Conservation (phyloP, 2,888 invertebrate genomes). For the Andrena flavipes region DNA sequence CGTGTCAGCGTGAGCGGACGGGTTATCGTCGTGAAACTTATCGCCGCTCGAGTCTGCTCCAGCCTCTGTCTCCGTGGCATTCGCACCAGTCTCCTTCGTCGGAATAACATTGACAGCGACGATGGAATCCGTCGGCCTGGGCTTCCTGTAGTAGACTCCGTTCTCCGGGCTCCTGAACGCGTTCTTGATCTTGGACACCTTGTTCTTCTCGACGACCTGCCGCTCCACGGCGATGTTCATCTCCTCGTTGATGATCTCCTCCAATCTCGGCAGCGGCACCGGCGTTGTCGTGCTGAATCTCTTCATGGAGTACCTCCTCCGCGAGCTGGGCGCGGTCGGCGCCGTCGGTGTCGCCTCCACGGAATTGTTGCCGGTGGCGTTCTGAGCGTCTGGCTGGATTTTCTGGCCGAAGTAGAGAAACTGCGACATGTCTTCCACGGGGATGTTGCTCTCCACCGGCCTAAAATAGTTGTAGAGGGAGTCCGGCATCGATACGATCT, state of each 20-base stretch:
- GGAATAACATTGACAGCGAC: slow-evolving; percentile 77
- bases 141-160: slow-evolving; percentile 74
- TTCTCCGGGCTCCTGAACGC: slow-evolving; percentile 70
- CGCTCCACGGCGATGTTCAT: slow-evolving; percentile 79
- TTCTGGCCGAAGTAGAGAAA: slow-evolving; percentile 91
- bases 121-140: slow-evolving; percentile 74
- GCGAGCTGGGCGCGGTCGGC: slow-evolving; percentile 67
- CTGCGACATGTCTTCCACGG: slow-evolving; percentile 89
- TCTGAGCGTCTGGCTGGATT: slow-evolving; percentile 82
- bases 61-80: slow-evolving; percentile 48
- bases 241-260: slow-evolving; percentile 81
- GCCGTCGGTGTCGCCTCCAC: slow-evolving; percentile 74
- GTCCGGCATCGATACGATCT: slow-evolving; percentile 87
- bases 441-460: slow-evolving; percentile 88
- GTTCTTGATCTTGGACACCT: slow-evolving; percentile 77
- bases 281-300: slow-evolving; percentile 64
- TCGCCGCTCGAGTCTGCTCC: slow-evolving; percentile 51
- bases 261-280: slow-evolving; percentile 64
- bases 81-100: slow-evolving; percentile 39
- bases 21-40: slow-evolving; percentile 60
- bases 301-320: slow-evolving; percentile 76
- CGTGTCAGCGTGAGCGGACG: slow-evolving; percentile 74
- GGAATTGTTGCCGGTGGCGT: slow-evolving; percentile 74
- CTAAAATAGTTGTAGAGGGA: slow-evolving; percentile 88
- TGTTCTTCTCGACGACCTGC: slow-evolving; percentile 80